phyloP scores from a whole-genome alignment of 2,113 vertebrate species.

The Rhizomys pruinosus region DNA sequence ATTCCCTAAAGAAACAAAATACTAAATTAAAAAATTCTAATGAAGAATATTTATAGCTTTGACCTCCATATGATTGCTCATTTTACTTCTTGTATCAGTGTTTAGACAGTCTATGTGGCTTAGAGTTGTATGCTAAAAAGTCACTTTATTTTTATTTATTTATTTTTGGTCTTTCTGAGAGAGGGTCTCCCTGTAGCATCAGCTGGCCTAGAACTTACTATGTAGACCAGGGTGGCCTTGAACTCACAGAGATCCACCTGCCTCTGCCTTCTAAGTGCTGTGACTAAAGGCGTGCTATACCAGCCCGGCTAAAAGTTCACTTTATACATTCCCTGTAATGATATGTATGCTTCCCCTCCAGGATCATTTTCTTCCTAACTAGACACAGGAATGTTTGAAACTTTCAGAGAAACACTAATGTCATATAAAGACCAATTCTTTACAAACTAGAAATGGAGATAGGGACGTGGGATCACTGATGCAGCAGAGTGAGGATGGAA shows the following conservation, averaged over 20 bases:
- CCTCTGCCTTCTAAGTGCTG: too few species aligned
- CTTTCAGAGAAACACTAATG: background rate
- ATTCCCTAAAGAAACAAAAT: conserved; percentile 39
- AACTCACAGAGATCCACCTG: too few species aligned
- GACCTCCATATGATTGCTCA: background rate
- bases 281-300: too few species aligned
- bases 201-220: too few species aligned
- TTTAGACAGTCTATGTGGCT: background rate
- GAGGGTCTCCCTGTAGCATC: too few species aligned
- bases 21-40: background rate
- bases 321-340: too few species aligned
- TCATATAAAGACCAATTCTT: background rate
- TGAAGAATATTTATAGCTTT: background rate
- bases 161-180: too few species aligned
- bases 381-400: background rate
- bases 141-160: too few species aligned
- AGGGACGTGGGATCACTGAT: background rate
- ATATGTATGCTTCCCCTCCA: too few species aligned
- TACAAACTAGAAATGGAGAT: background rate
- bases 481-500: background rate
- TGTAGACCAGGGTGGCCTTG: too few species aligned
- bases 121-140: background rate
- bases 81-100: background rate
- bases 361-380: conserved; percentile 29
- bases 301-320: too few species aligned